Evolutionary conservation across 2,113 vertebrate species (phyloP), one percentile per base, ranked within the genome.

Genomic region (Tylochromis polylepis): DNA sequence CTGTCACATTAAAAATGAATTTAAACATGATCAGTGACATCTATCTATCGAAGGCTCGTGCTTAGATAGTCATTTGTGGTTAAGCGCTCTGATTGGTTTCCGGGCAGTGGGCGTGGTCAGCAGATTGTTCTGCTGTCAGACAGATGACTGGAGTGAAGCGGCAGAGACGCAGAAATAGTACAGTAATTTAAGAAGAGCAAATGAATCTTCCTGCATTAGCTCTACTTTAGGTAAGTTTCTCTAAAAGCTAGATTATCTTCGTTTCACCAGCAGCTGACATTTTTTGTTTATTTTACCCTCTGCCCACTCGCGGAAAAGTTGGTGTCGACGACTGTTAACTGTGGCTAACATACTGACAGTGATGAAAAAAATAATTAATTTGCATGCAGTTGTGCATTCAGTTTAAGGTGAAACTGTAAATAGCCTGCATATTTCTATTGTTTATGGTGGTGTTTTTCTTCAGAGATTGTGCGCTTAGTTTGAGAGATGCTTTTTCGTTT

Each of bases 51-150:
- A 77, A 31, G 27, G 11, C 27, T 27, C 15, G 29, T 8, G 29
- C 12, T 22, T 53, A 3, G 51, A 53, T 29, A 1, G 65, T 43
- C 4, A 15, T 55, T 15, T 29, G 36, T 11, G 34, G 11, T 46
- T 31, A 22, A n/a, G 36, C 2, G 6, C 62, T 83, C 29, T 85
- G 84, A 92, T 85, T 91, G 82, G 87, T 57, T 57, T 3, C 3
- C 11, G 3, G 87, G 10, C 0, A 2, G 65, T 79, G 80, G 94
- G 94, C 87, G 92, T 89, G 88, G 83, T 8, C 60, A 60, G 5
- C 8, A 12, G 56, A 59, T 81, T 5, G 5, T 3, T 10, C 55
- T 9, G 27, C 27, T 36, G 57, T 78, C 15, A 38, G 11, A 16
- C 77, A 67, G 38, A 81, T 29, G 75, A 60, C 24, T 3, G 31